Evolutionary conservation across 1,140 invertebrate species (phyloP).

Genomic region (Musca vetustissima): DNA sequence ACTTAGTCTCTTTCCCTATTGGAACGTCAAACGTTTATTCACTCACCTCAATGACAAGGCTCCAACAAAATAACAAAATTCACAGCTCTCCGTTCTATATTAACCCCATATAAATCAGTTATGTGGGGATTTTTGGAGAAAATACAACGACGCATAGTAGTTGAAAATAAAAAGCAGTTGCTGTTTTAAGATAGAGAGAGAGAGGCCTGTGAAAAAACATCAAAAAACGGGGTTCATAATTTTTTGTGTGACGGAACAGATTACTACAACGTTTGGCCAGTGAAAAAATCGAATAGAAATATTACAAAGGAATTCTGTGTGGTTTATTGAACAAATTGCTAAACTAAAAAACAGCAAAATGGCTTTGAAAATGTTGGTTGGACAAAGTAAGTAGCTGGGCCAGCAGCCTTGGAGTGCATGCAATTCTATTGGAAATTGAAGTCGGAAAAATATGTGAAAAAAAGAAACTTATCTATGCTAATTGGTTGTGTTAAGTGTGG

Average conservation of each 20-base stretch:
- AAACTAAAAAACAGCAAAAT: conserved; percentile 32
- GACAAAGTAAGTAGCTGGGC: conserved; percentile 41
- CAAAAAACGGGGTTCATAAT: conserved; percentile 29
- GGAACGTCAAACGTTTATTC: no score
- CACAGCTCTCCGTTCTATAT: no score
- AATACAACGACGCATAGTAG: conserved; percentile 18
- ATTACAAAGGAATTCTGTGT: neutral
- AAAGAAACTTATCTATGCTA: no score
- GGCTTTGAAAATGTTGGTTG: conserved; percentile 50
- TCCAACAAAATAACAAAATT: no score
- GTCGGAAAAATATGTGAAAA: no score
- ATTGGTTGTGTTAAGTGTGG: neutral
- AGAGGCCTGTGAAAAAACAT: conserved; percentile 8
- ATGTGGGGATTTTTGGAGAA: conserved; percentile 20
- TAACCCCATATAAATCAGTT: neutral
- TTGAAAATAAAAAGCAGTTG: neutral
- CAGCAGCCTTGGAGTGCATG: no score
- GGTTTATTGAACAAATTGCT: neutral
- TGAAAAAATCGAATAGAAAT: neutral
- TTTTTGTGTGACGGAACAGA: conserved; percentile 31
- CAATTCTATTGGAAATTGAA: no score
- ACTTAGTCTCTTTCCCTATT: no score
- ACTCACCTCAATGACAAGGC: no score
- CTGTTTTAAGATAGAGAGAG: conserved; percentile 11
- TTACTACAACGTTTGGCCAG: conserved; percentile 1